Conservation (phyloP, 1,140 invertebrate genomes). For the Micrasema minimum region DNA sequence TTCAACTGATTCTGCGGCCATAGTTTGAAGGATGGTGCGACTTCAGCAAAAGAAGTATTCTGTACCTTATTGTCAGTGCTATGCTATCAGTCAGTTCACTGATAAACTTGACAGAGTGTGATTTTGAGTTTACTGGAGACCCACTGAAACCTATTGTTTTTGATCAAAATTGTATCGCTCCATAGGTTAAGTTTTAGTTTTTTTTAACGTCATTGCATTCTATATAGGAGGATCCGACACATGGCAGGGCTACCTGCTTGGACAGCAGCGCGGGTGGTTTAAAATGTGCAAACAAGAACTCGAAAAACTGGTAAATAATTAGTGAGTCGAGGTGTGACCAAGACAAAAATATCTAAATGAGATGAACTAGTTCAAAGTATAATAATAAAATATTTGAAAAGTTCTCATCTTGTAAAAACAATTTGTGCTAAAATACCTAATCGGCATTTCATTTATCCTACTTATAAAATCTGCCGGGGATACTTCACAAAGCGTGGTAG, state of each 20-base stretch:
- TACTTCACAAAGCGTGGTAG: too few relatives aligned
- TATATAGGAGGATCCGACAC: neutral
- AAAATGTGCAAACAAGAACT: too few relatives aligned
- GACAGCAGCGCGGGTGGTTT: too few relatives aligned
- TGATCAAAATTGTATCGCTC: conserved; percentile 67
- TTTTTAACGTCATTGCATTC: neutral
- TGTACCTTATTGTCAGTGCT: conserved; percentile 75
- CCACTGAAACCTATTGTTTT: conserved; percentile 43
- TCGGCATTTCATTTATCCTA: too few relatives aligned
- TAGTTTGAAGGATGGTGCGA: conserved; percentile 73
- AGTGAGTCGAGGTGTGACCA: too few relatives aligned
- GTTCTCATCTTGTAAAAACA: too few relatives aligned
- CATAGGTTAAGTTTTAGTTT: conserved; percentile 75
- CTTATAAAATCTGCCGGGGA: too few relatives aligned
- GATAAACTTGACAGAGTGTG: conserved; percentile 67
- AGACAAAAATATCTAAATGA: too few relatives aligned
- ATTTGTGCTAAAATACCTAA: too few relatives aligned
- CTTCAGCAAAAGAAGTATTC: conserved; percentile 68
- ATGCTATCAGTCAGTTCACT: conserved; percentile 74
- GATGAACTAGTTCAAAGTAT: too few relatives aligned
- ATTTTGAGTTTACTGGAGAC: conserved; percentile 32
- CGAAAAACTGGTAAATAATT: too few relatives aligned
- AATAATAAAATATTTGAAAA: too few relatives aligned
- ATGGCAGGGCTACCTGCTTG: neutral
- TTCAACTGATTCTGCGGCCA: conserved; percentile 66